phyloP scores from a whole-genome alignment of 2,797 vertebrate genomes.

The Odontamblyopus lacepedii region DNA sequence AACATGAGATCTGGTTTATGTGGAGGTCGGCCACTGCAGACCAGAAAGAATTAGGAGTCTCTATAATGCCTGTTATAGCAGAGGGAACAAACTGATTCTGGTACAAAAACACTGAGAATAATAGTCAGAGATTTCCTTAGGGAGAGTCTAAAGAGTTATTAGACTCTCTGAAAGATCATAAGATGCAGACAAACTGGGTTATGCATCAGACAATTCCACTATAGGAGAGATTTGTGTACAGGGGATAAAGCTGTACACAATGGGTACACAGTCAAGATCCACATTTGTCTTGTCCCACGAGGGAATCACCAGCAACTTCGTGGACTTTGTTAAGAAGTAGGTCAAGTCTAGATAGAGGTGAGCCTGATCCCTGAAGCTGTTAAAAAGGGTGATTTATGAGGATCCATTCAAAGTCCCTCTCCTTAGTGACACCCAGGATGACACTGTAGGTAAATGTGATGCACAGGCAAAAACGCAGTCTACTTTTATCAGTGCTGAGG shows the following conservation, averaged over 20 bases:
- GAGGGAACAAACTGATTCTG: not conserved
- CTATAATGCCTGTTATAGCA: not conserved
- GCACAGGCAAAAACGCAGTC: conserved; percentile 40
- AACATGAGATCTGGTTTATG: not conserved
- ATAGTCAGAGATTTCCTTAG: not conserved
- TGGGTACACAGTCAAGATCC: conserved; percentile 38
- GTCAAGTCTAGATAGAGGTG: conserved; percentile 60
- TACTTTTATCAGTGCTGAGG: conserved; percentile 26
- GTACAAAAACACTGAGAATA: not conserved
- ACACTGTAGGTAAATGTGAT: conserved; percentile 59
- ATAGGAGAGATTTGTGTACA: conserved; percentile 12
- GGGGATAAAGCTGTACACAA: conserved; percentile 46
- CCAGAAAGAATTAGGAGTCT: not conserved
- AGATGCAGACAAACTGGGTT: conserved; percentile 11
- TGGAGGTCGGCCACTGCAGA: not conserved
- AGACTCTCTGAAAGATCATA: conserved; percentile 1
- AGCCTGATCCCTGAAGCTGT: conserved; percentile 56
- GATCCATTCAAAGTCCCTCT: conserved; percentile 35
- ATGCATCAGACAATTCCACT: not conserved
- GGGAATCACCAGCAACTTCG: conserved; percentile 39
- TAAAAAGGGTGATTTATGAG: conserved; percentile 65
- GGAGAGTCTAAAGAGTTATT: conserved; percentile 14
- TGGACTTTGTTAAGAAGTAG: conserved; percentile 60
- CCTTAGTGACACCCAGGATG: conserved; percentile 40
- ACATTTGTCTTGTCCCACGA: conserved; percentile 51